Evolutionary conservation across 23 tunicate genomes (phyloP).

Genomic region (Ascidia mentula): DNA sequence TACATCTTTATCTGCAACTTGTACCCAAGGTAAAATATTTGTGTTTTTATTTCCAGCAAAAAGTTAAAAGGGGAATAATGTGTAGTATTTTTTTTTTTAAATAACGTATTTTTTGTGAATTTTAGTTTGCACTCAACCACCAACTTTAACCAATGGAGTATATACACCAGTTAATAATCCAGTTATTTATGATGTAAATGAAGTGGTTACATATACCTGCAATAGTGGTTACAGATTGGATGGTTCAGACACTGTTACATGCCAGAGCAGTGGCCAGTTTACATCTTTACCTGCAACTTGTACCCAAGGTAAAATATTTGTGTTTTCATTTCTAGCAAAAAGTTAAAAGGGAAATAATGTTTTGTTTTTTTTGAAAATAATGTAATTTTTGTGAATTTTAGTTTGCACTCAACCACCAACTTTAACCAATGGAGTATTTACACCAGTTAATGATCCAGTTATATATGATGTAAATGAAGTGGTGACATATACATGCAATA

Average conservation of each 20-base stretch:
- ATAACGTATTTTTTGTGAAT: background rate
- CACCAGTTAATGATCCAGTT: background rate
- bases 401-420: background rate
- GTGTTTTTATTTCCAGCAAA: background rate
- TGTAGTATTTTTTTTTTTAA: background rate
- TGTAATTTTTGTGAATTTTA: background rate
- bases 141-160: background rate
- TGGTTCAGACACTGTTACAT: conserved; percentile 3
- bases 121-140: background rate
- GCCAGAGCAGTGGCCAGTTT: conserved; percentile 5
- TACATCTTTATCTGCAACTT: conserved; percentile 4
- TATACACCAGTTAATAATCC: background rate
- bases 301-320: conserved; percentile 2
- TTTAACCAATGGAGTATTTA: background rate
- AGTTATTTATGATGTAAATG: conserved; percentile 4
- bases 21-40: background rate
- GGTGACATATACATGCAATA: conserved; percentile 11
- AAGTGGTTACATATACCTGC: conserved; percentile 13
- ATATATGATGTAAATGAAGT: conserved; percentile 7
- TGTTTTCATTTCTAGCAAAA: too few relatives aligned
- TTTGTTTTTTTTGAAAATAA: background rate
- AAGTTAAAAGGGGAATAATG: background rate
- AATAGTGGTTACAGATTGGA: conserved; percentile 18
- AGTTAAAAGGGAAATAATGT: too few relatives aligned
- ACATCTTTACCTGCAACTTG: conserved; percentile 11